phyloP scores from a whole-genome alignment of 30 jellyfish, hydroid and myxozoan genomes.

The Aurelia aurita complex sp. Pacific region DNA sequence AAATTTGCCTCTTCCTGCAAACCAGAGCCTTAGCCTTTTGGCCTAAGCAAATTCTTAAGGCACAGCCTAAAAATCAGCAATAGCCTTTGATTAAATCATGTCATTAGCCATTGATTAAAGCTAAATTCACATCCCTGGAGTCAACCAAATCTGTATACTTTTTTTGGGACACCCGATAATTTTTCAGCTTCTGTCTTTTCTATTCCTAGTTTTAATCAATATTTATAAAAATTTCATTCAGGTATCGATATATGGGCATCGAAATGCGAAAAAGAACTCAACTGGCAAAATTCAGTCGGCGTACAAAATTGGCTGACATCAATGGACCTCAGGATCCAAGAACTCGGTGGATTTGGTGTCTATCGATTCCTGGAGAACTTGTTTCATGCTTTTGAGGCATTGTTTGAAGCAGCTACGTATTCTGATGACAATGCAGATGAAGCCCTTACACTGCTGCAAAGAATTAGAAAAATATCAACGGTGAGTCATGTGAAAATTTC shows the following conservation, averaged over 20 bases:
- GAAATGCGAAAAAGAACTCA: slow-evolving; percentile 91
- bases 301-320: slow-evolving; percentile 96
- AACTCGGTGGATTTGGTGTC: slow-evolving; percentile 99
- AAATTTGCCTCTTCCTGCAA: no score
- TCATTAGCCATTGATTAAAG: no score
- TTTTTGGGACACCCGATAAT: no score
- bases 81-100: no score
- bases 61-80: no score
- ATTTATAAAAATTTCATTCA: not conserved
- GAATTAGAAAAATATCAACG: slow-evolving; percentile 87
- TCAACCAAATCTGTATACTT: no score
- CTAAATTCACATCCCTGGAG: no score
- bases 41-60: no score
- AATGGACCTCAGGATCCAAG: slow-evolving; percentile 98
- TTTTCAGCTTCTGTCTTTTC: no score
- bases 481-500: slow-evolving; percentile 35
- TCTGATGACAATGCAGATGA: slow-evolving; percentile 89
- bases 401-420: slow-evolving; percentile 93
- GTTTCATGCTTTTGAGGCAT: slow-evolving; percentile 98
- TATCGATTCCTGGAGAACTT: slow-evolving; percentile 91
- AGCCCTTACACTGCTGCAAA: slow-evolving; percentile 80
- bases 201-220: no score
- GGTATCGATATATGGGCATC: slow-evolving; percentile 99
- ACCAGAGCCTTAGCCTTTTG: no score
- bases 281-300: slow-evolving; percentile 98